A percentile compares a stretch with the other conserved stretches of the same genome.
Evolutionary conservation across 1,140 invertebrate species (phyloP).

Genomic region (Diabrotica virgifera): DNA sequence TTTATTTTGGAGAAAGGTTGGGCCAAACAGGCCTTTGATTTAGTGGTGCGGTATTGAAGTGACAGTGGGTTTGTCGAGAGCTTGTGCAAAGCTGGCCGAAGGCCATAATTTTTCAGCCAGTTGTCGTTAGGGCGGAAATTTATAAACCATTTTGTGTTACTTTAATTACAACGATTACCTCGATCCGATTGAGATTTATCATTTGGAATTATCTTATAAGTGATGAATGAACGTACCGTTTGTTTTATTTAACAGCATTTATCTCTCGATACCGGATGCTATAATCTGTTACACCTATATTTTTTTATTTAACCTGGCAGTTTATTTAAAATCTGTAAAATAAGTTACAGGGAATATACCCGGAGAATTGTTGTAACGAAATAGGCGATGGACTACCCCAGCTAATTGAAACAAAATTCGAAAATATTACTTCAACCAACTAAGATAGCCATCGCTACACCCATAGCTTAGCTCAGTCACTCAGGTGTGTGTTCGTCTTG

Average conservation of each 20-base stretch:
- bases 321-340: too few relatives aligned
- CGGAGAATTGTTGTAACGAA: too few relatives aligned
- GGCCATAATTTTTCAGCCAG: constrained; percentile 39
- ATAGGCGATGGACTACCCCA: too few relatives aligned
- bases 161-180: constrained; percentile 17
- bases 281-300: too few relatives aligned
- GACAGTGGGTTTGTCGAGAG: constrained; percentile 41
- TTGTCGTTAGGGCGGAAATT: constrained; percentile 12
- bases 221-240: neutral
- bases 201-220: neutral
- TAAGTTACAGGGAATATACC: too few relatives aligned
- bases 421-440: too few relatives aligned
- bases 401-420: too few relatives aligned
- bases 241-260: neutral
- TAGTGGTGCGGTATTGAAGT: constrained; percentile 44
- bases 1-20: constrained; percentile 38
- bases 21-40: constrained; percentile 40
- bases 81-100: constrained; percentile 31
- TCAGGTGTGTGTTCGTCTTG: too few relatives aligned
- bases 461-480: too few relatives aligned
- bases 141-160: constrained; percentile 18
- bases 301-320: too few relatives aligned
- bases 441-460: too few relatives aligned
- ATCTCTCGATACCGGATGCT: neutral
- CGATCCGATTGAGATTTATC: neutral